Percentiles rank a stretch among this genome's conserved stretches.
Evolutionary conservation across 2,888 invertebrate species (phyloP).

Genomic region (Drosophila anomelani): DNA sequence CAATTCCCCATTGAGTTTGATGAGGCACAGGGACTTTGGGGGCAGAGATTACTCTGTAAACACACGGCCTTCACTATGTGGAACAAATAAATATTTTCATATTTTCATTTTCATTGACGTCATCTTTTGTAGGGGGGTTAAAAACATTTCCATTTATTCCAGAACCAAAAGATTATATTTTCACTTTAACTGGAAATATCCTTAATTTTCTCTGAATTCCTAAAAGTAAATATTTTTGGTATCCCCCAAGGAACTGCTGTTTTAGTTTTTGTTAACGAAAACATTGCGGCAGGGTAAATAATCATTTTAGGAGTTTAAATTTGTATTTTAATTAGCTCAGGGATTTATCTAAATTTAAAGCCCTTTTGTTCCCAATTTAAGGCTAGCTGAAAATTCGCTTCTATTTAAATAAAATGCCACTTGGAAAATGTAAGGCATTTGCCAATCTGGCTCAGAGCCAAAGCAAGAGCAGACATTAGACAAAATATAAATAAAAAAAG

Average conservation of each 20-base stretch:
- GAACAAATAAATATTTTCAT: constrained; percentile 13
- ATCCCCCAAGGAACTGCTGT: too few relatives aligned
- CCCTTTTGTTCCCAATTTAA: constrained; percentile 5
- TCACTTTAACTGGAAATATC: background rate
- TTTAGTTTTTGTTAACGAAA: background rate
- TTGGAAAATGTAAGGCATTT: constrained; percentile 7
- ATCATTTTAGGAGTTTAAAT: background rate
- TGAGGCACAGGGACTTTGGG: constrained; percentile 9
- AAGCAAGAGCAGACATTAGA: constrained; percentile 11
- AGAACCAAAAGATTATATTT: background rate
- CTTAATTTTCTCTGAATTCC: background rate
- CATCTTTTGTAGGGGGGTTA: constrained; percentile 3
- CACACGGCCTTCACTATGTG: constrained; percentile 14
- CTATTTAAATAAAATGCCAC: constrained; percentile 9
- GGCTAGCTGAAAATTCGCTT: background rate
- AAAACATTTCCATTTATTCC: background rate
- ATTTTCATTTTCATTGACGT: too few relatives aligned
- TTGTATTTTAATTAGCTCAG: too few relatives aligned
- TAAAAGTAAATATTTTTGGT: too few relatives aligned
- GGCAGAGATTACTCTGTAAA: constrained; percentile 26
- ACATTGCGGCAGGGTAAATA: background rate
- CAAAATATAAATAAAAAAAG: background rate
- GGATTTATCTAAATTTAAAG: background rate
- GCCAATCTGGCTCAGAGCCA: constrained; percentile 13
- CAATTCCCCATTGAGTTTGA: constrained; percentile 26